These are phyloP conservation scores for Tupaia chinensis DNA, from an alignment of 2,113 vertebrate species.

Conservation along the genomic window DNA sequence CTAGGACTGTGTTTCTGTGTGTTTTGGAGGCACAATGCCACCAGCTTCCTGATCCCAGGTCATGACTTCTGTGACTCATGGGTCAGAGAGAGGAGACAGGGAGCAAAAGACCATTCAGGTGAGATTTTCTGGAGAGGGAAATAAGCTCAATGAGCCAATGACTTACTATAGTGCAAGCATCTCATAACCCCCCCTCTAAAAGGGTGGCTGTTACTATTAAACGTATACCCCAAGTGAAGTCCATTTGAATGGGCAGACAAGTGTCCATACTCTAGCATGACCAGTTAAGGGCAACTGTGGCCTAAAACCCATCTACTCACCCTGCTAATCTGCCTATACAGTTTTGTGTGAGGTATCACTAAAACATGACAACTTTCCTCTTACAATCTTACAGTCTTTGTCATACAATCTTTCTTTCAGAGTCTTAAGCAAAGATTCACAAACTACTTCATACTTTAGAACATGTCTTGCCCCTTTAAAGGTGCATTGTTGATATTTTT, in stretches of 20 bases:
- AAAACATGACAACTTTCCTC: background rate
- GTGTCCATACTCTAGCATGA: background rate
- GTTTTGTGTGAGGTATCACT: background rate
- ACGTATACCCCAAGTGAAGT: background rate
- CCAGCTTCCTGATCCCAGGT: background rate
- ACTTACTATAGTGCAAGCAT: background rate
- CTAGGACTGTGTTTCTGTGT: background rate
- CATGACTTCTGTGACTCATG: background rate
- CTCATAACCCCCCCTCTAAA: background rate
- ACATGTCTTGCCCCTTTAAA: slow-evolving; percentile 21
- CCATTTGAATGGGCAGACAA: background rate
- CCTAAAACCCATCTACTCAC: background rate
- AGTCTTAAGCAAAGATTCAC: slow-evolving; percentile 6
- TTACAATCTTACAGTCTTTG: background rate
- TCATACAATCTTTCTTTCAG: background rate
- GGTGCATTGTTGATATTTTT: background rate
- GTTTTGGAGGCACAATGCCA: background rate
- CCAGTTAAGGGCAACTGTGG: background rate
- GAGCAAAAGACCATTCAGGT: background rate
- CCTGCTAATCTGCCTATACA: background rate
- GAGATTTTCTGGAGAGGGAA: background rate
- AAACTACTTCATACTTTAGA: background rate
- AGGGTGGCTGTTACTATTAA: background rate
- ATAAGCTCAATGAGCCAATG: slow-evolving; percentile 27
- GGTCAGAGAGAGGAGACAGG: background rate